Evolutionary conservation across 2,888 invertebrate species (phyloP), one percentile per base, ranked within the genome.

Genomic region (Tyria jacobaeae): DNA sequence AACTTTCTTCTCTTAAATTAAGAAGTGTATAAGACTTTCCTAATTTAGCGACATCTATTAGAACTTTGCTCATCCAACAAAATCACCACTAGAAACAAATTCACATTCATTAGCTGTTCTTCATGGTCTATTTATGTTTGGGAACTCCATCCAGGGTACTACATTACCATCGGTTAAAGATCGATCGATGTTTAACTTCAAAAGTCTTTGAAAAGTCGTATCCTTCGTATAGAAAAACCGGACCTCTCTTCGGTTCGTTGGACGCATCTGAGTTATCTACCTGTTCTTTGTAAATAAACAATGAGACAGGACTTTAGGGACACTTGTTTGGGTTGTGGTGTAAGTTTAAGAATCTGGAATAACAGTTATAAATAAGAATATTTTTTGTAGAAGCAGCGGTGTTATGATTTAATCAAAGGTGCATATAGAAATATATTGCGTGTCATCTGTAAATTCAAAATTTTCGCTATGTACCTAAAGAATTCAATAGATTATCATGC

Each of bases 261-360:
- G 54, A 21, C 64, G 55, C 60, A 55, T 60, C 66, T 61, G 61
- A 55, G 59, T 63, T 73, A 70, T 73, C 77, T 82, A 80, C 78
- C 78, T 78, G 79, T 68, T 77, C 82, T 84, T 80, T 80, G 85
- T 89, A 87, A 87, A 88, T 89, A 89, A 88, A 88, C 86, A 87
- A 88, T 85, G 84, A 82, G 80, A 63, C 58, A 62, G 76, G 75
- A 80, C 72, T 76, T 70, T 50, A 64, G 74, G 66, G 61, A 69
- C 58, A 62, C 55, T 63, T 53, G 53, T 70, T 73, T 75, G 68
- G 62, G 57, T 53, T 39, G 55, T 66, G 80, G 75, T 53, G 15
- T 62, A 72, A 74, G 63, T 49, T 0, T 62, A 3, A 57, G 35
- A 55, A 27, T 27, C 50, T 24, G 24, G 27, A 49, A 51, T 6